Conservation (phyloP, 2,113 vertebrate species). For the Lycaon pictus region DNA sequence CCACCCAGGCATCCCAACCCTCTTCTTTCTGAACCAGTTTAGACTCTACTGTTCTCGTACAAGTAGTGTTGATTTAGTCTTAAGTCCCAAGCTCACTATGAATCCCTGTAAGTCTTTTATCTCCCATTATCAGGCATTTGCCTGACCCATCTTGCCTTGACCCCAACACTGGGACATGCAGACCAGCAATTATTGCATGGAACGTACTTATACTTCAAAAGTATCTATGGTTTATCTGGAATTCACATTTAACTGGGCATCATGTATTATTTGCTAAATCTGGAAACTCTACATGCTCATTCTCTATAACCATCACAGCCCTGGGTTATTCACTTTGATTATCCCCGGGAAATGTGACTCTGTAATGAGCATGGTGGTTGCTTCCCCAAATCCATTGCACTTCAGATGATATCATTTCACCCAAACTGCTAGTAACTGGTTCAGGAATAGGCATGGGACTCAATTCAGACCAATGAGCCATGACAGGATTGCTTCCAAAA, state of each 20-base stretch:
- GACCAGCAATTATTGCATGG: neutral
- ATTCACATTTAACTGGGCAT: constrained; percentile 3
- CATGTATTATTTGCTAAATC: constrained; percentile 5
- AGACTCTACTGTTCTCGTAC: neutral
- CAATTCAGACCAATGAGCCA: neutral
- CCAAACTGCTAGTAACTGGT: neutral
- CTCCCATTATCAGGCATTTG: constrained; percentile 32
- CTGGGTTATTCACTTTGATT: neutral
- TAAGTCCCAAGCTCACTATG: neutral
- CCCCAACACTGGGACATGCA: neutral
- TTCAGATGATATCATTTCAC: constrained; percentile 33
- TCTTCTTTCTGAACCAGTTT: neutral
- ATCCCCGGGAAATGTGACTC: constrained; percentile 5
- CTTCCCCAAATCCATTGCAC: constrained; percentile 28
- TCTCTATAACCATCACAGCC: neutral
- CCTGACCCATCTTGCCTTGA: neutral
- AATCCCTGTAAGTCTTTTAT: neutral
- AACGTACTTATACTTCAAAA: neutral
- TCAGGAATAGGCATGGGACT: neutral
- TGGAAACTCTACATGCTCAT: neutral
- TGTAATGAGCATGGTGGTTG: neutral
- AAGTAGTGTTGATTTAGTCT: neutral
- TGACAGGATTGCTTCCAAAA: neutral
- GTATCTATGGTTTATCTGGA: neutral
- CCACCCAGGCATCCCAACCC: no score